A percentile compares a stretch with the other conserved stretches of the same genome.
These are phyloP conservation scores for Parasteatoda lunata DNA, from an alignment of 2,888 invertebrate species.

Conservation along the genomic window DNA sequence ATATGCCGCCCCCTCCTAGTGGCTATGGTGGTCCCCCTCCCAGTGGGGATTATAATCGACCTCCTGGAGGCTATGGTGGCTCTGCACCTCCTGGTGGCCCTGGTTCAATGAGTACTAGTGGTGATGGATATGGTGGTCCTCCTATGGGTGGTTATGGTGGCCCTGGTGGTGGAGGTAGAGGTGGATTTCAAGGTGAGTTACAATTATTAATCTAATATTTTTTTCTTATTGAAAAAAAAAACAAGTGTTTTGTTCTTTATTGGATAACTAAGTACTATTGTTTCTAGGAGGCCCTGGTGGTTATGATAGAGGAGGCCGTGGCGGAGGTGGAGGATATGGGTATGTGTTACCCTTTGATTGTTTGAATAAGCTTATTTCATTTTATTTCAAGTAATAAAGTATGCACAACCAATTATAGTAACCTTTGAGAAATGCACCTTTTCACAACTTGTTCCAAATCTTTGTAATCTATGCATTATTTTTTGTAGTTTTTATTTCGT, in stretches of 20 bases:
- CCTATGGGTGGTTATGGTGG: slow-evolving; percentile 62
- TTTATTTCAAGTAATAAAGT: too few species aligned
- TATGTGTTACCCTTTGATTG: slow-evolving; percentile 22
- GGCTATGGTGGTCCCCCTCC: slow-evolving; percentile 63
- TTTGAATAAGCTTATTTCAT: neutral
- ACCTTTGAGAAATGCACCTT: too few species aligned
- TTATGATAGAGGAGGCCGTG: slow-evolving; percentile 57
- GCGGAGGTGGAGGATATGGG: slow-evolving; percentile 66
- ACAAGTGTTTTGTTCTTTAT: neutral
- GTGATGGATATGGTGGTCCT: slow-evolving; percentile 57
- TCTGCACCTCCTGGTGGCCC: slow-evolving; percentile 45
- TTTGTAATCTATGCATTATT: too few species aligned
- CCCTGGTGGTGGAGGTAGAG: slow-evolving; percentile 38
- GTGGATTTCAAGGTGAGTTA: slow-evolving; percentile 52
- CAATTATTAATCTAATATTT: neutral
- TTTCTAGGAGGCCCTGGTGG: slow-evolving; percentile 56
- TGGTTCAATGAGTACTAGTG: slow-evolving; percentile 52
- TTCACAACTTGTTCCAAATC: too few species aligned
- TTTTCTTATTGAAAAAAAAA: neutral
- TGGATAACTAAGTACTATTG: neutral
- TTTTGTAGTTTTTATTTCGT: too few species aligned
- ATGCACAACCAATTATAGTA: too few species aligned
- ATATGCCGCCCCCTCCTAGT: slow-evolving; percentile 46
- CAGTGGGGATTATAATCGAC: slow-evolving; percentile 53
- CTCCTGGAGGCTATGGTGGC: slow-evolving; percentile 60